These are phyloP conservation scores for Perccottus glenii DNA, from an alignment of 2,113 vertebrate genomes.

Conservation along the genomic window DNA sequence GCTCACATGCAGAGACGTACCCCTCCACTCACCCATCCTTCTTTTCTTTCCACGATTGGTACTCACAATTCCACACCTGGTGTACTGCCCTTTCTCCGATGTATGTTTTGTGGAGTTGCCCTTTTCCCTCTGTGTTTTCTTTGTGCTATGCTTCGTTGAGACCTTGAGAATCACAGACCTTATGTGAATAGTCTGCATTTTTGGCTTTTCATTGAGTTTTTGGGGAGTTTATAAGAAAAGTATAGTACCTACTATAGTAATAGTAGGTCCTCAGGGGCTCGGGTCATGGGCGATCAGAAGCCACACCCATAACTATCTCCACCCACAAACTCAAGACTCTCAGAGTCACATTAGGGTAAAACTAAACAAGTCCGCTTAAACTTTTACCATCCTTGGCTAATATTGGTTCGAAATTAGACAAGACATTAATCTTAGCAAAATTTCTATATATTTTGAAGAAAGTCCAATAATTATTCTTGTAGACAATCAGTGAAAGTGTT, in stretches of 20 bases:
- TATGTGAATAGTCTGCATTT: slow-evolving; percentile 37
- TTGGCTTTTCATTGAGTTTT: slow-evolving; percentile 37
- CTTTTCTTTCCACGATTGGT: slow-evolving; percentile 45
- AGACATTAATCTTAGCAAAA: no score
- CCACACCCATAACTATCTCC: slow-evolving; percentile 46
- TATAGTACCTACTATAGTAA: slow-evolving; percentile 41
- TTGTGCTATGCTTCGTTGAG: slow-evolving; percentile 16
- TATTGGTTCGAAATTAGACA: no score
- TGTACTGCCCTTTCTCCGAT: slow-evolving; percentile 33
- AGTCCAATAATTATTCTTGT: no score
- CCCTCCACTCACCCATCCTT: slow-evolving; percentile 50
- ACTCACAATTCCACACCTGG: slow-evolving; percentile 53
- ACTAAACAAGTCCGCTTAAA: slow-evolving; percentile 10
- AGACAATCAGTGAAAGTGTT: no score
- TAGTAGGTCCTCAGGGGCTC: slow-evolving; percentile 49
- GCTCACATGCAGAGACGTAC: slow-evolving; percentile 37
- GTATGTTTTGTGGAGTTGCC: slow-evolving; percentile 37
- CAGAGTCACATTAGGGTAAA: slow-evolving; percentile 25
- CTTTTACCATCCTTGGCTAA: no score
- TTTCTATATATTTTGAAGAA: no score
- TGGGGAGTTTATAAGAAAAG: slow-evolving; percentile 27
- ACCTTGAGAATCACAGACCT: slow-evolving; percentile 41
- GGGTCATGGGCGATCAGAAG: slow-evolving; percentile 66
- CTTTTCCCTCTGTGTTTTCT: slow-evolving; percentile 23
- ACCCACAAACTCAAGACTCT: slow-evolving; percentile 50